Conservation (phyloP, 2,113 vertebrate genomes). For the Pseudorhombus dupliciocellatus region DNA sequence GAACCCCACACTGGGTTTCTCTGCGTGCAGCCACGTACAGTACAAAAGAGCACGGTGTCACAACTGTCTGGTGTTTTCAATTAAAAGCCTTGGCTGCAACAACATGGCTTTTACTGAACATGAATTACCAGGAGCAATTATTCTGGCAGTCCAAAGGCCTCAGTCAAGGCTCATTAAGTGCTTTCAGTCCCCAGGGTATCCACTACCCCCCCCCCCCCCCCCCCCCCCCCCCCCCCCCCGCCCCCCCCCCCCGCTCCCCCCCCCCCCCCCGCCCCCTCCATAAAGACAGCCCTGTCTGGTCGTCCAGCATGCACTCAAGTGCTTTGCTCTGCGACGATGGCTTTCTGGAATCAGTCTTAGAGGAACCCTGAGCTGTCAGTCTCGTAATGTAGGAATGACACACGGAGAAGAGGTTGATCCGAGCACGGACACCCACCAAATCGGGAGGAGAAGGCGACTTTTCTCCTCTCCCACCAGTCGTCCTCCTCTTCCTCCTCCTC, state of each 20-base stretch:
- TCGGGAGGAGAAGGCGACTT: slow-evolving; percentile 11
- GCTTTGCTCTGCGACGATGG: background rate
- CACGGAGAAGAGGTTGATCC: slow-evolving; percentile 3
- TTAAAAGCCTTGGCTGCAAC: slow-evolving; percentile 64
- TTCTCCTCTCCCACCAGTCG: background rate
- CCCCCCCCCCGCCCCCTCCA: slow-evolving; percentile 9
- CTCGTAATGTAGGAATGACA: slow-evolving; percentile 7
- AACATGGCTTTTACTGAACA: slow-evolving; percentile 58
- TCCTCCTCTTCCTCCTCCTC: background rate
- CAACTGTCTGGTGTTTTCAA: slow-evolving; percentile 73
- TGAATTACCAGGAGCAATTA: slow-evolving; percentile 76
- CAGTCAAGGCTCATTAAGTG: slow-evolving; percentile 65
- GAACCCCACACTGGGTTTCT: background rate
- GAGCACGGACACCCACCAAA: background rate
- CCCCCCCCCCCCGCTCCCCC: slow-evolving; percentile 24
- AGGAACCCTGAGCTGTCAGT: background rate
- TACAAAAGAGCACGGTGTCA: slow-evolving; percentile 7
- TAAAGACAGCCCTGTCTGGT: slow-evolving; percentile 31
- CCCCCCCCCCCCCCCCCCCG: slow-evolving; percentile 7
- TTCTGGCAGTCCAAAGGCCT: slow-evolving; percentile 51
- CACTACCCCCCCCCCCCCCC: slow-evolving; percentile 11
- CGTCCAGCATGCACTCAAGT: background rate
- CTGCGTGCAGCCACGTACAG: background rate
- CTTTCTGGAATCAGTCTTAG: background rate
- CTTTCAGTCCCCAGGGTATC: slow-evolving; percentile 61